These are phyloP conservation scores for Hestina assimilis DNA, from an alignment of 1,140 invertebrate species.

Conservation along the genomic window DNA sequence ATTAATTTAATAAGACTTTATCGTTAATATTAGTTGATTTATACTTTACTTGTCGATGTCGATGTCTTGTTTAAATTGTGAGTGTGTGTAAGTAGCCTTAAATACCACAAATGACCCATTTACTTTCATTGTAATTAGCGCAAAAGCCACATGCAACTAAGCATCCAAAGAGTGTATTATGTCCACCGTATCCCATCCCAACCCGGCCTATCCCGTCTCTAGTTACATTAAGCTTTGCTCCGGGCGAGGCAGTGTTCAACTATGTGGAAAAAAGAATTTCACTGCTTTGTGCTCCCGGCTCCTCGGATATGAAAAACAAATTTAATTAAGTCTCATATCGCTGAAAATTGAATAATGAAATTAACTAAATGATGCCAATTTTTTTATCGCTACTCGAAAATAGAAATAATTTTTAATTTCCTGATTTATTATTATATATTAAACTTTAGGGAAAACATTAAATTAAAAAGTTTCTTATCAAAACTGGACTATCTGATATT, in stretches of 20 bases:
- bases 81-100: too few relatives aligned
- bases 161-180: background rate
- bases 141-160: background rate
- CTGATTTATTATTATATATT: too few relatives aligned
- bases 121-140: slow-evolving; percentile 4
- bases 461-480: too few relatives aligned
- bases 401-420: background rate
- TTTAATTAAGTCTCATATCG: slow-evolving; percentile 51
- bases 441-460: too few relatives aligned
- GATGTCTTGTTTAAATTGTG: too few relatives aligned
- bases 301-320: slow-evolving; percentile 46
- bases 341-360: slow-evolving; percentile 32
- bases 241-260: slow-evolving; percentile 40
- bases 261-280: slow-evolving; percentile 47
- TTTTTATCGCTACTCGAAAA: background rate
- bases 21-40: too few relatives aligned
- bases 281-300: slow-evolving; percentile 29
- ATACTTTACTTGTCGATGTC: too few relatives aligned
- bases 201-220: slow-evolving; percentile 23
- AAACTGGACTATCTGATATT: too few relatives aligned
- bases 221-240: slow-evolving; percentile 33
- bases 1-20: too few relatives aligned
- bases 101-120: too few relatives aligned
- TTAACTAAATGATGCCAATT: background rate
- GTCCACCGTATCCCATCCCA: slow-evolving; percentile 5